These are phyloP conservation scores for Pimephales promelas DNA, from an alignment of 2,113 vertebrate species.

Conservation along the genomic window DNA sequence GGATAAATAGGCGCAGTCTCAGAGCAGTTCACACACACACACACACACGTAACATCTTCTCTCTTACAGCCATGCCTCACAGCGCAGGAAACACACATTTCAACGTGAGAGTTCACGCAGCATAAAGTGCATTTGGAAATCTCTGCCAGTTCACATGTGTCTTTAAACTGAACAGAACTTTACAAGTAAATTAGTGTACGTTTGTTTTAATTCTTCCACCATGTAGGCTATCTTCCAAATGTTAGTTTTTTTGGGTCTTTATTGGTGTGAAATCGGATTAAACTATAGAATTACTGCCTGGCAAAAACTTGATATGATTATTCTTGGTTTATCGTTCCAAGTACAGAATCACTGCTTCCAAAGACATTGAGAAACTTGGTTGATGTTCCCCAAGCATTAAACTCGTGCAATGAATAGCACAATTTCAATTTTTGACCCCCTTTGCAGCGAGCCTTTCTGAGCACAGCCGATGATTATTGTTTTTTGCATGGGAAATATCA, in stretches of 20 bases:
- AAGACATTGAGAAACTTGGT: slow-evolving; percentile 1
- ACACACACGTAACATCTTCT: not conserved
- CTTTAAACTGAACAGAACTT: slow-evolving; percentile 1
- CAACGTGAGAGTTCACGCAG: not conserved
- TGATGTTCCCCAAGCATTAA: not conserved
- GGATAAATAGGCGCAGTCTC: not conserved
- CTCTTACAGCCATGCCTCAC: not conserved
- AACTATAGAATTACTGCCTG: not conserved
- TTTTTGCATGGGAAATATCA: not conserved
- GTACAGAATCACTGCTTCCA: not conserved
- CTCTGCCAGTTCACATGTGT: not conserved
- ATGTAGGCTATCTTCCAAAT: not conserved
- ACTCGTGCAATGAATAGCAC: not conserved
- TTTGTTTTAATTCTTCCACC: not conserved
- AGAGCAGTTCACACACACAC: slow-evolving; percentile 13
- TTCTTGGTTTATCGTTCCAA: not conserved
- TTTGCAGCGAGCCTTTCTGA: not conserved
- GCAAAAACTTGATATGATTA: not conserved
- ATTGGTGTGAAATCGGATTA: not conserved
- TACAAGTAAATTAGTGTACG: not conserved
- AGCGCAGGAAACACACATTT: not conserved
- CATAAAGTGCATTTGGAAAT: not conserved
- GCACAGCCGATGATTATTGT: not conserved
- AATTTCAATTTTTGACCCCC: not conserved
- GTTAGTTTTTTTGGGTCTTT: not conserved